Conservation (phyloP, 2,888 invertebrate species). For the Synanthedon myopaeformis region DNA sequence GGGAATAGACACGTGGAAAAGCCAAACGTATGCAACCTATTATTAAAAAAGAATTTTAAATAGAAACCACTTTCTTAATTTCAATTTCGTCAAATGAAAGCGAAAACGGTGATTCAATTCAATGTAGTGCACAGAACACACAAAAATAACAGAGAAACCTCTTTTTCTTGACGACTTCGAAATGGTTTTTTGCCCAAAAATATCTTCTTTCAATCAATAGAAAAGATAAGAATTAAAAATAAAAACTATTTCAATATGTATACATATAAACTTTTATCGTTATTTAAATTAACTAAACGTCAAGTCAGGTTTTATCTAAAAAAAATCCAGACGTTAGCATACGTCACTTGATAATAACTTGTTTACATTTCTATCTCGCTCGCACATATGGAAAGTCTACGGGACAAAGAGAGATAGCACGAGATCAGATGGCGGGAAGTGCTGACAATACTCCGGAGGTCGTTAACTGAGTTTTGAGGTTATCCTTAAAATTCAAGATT, state of each 20-base stretch:
- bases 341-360: slow-evolving; percentile 1
- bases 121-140: neutral
- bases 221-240: too few species aligned
- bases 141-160: neutral
- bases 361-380: slow-evolving; percentile 6
- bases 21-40: neutral
- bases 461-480: neutral
- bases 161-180: too few species aligned
- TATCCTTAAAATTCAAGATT: too few species aligned
- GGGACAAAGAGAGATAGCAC: slow-evolving; percentile 1
- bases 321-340: slow-evolving; percentile 1
- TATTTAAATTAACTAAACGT: slow-evolving; percentile 2
- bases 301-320: slow-evolving; percentile 2
- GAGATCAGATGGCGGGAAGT: slow-evolving; percentile 6
- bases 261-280: too few species aligned
- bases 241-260: too few species aligned
- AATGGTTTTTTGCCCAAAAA: too few species aligned
- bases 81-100: neutral
- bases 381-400: neutral
- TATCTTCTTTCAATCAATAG: too few species aligned
- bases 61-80: neutral
- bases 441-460: neutral
- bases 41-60: neutral
- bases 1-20: neutral
- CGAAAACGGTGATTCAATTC: neutral